Base-by-base conservation (phyloP, 2,888 invertebrate species). In the Hyppa rectilinea region DNA sequence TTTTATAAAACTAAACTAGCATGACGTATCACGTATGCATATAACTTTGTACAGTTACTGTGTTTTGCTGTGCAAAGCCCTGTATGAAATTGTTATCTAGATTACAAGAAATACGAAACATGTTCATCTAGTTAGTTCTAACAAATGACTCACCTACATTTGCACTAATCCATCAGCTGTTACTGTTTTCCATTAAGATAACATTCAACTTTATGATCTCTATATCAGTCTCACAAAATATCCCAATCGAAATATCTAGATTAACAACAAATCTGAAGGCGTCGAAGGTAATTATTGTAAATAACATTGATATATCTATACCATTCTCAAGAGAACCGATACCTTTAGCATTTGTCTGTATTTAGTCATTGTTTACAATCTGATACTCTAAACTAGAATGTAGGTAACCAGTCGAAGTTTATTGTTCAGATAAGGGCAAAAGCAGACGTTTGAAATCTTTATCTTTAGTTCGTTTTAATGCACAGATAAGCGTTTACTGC, bases 401-500 rank as follows among this genome's bases (percentile, higher is more conserved):
- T 81, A 81, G 84, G 84, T 71, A 81, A 84, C 74, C 77, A 79
- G 79, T 73, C 70, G 55, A 71, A 74, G 75, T 83, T 84, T 84
- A 82, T 76, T 86, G 79, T 77, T 64, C 66, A 78, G 80, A 84
- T 85, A 83, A 78, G 75, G 67, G 36, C 78, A 81, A 88, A 85
- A 83, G 81, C 84, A 84, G 81, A 86, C 81, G 83, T 85, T 84
- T 87, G 78, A 81, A 82, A 83, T 78, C 69, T 81, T 86, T 88
- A 88, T 88, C 87, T 82, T 71, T 78, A 76, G 71, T 82, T 71
- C 75, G 67, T 82, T 83, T 70, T 71, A 81, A 80, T 80, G 80
- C 77, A 76, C 67, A 87, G 91, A 92, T 91, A 92, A 91, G 87
- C 81, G 83, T 92, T 91, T 87, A 92, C 86, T 83, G 79, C 80